Evolutionary conservation across 2,113 vertebrate genomes (phyloP), one percentile per base, ranked within the genome.

Genomic region (Misgurnus mizolepis): DNA sequence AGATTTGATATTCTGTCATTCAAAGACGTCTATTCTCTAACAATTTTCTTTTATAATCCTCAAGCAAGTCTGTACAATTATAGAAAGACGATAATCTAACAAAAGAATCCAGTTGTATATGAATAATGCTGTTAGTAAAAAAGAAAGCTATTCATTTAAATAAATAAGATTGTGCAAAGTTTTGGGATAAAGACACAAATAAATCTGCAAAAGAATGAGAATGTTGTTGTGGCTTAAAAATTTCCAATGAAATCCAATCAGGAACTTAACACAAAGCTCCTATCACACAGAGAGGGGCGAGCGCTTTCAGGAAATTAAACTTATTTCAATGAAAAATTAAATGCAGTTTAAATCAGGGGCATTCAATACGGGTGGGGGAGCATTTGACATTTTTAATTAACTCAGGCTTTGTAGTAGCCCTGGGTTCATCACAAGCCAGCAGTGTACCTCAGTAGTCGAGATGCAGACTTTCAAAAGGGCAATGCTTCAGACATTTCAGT

Each of bases 371-470:
- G 79, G 76, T 65, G 65, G 80, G 76, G 47, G 62, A 65, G 78
- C 67, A 41, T 81, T 84, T 82, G 67, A 81, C 82, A 79, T 84
- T 87, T 86, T 84, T 84, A 86, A 85, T 87, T 86, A 84, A 86
- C 77, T 79, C 68, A 15, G 86, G 78, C 86, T 84, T 85, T 81
- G 81, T 78, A 73, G 61, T 77, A 81, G 72, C 80, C 73, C 56
- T 11, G 66, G 65, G 79, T 82, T 81, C 66, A 71, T 83, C 69
- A 76, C 66, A 77, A 81, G 53, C 69, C 74, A 68, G 68, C 64
- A 53, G 61, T 79, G 72, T 47, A 49, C 56, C 83, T 66, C 71
- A 76, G 47, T 55, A 18, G 70, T 60, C 5, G 15, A 18, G 45
- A 68, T 58, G 27, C 58, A 43, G 49, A 62, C 66, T 71, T 76